Percentiles rank a stretch among this genome's conserved stretches.
phyloP scores from a whole-genome alignment of 2,113 vertebrate genomes.

The Toxotes chatareus region DNA sequence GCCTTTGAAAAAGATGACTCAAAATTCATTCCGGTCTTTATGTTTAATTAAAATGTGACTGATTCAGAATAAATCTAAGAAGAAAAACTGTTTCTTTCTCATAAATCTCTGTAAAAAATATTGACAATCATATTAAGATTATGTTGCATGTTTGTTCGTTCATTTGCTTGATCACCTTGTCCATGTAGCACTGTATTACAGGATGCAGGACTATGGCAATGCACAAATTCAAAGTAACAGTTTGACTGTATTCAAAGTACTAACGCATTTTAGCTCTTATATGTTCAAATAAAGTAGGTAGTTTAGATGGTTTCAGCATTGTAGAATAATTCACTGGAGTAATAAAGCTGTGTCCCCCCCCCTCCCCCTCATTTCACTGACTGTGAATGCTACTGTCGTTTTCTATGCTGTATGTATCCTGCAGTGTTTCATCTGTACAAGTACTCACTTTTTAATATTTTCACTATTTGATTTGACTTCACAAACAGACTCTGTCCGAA shows the following conservation, averaged over 20 bases:
- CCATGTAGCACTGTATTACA: neutral
- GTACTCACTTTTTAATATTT: constrained; percentile 84
- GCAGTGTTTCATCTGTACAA: constrained; percentile 83
- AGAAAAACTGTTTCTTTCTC: constrained; percentile 2
- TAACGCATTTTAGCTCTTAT: neutral
- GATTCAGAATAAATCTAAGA: neutral
- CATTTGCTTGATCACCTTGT: constrained; percentile 1
- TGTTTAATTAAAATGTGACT: neutral
- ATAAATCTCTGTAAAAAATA: neutral
- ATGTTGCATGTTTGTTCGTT: constrained; percentile 17
- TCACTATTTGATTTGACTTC: constrained; percentile 87
- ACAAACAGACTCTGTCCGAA: constrained; percentile 90
- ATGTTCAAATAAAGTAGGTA: neutral
- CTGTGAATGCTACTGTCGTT: constrained; percentile 56
- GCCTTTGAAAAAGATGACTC: neutral
- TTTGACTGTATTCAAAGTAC: constrained; percentile 22
- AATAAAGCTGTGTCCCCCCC: constrained; percentile 34
- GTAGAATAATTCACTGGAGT: neutral
- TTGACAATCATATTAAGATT: neutral
- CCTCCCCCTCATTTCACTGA: constrained; percentile 38
- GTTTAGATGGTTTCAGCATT: constrained; percentile 12
- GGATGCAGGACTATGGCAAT: neutral
- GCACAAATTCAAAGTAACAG: constrained; percentile 10
- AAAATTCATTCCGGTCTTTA: neutral
- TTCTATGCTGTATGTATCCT: constrained; percentile 82